phyloP scores from a whole-genome alignment of 2,888 invertebrate species.

The Aporophyla lueneburgensis region DNA sequence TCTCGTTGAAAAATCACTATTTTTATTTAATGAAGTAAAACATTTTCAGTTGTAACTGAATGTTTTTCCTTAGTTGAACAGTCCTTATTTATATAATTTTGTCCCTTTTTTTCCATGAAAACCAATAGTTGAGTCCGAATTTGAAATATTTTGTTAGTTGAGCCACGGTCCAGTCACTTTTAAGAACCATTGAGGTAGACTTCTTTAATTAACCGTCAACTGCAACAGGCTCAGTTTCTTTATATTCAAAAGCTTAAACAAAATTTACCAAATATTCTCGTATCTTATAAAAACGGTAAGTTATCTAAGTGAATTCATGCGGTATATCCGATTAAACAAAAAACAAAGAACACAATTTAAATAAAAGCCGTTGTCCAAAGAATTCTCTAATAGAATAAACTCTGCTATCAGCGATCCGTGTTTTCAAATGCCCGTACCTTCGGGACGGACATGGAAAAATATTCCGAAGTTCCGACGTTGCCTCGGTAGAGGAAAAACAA shows the following conservation, averaged over 20 bases:
- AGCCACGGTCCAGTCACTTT: too few species aligned
- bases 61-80: too few species aligned
- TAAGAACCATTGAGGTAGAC: neutral
- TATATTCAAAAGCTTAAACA: neutral
- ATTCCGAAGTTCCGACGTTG: slow-evolving; percentile 54
- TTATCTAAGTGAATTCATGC: slow-evolving; percentile 14
- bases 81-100: too few species aligned
- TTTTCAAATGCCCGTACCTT: slow-evolving; percentile 56
- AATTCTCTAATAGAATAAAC: slow-evolving; percentile 64
- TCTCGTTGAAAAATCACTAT: too few species aligned
- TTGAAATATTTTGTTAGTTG: too few species aligned
- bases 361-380: slow-evolving; percentile 44
- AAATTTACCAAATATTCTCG: neutral
- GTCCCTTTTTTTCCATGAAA: too few species aligned
- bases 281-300: neutral
- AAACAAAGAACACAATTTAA: slow-evolving; percentile 41
- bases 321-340: slow-evolving; percentile 22
- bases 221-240: neutral
- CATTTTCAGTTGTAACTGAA: too few species aligned
- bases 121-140: too few species aligned
- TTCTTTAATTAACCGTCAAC: too few species aligned
- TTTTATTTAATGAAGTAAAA: too few species aligned
- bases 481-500: slow-evolving; percentile 50
- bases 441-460: slow-evolving; percentile 57
- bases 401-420: slow-evolving; percentile 60